Evolutionary conservation across 2,113 vertebrate species (phyloP), one percentile per base, ranked within the genome.

Genomic region (Pongo abelii): DNA sequence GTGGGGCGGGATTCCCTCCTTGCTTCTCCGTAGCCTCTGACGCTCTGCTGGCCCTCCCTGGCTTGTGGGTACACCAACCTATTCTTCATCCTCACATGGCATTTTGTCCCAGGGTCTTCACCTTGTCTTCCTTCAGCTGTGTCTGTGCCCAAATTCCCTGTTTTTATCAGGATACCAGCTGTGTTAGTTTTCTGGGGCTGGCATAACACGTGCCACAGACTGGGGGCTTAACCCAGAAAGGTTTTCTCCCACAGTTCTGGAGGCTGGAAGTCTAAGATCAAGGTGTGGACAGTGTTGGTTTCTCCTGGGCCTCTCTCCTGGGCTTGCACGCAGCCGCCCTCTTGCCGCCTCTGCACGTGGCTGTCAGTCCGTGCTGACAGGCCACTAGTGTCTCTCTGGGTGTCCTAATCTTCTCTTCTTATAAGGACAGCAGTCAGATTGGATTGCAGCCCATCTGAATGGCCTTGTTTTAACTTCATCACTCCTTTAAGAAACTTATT

Each of bases 11-110:
- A 64, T 64, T 2, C 25, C 13, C 23, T 32, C 81, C n/a, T 74
- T 1, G 46, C 57, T 6, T 67, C 46, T 87, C 64, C 30, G 10
- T 18, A 32, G 32, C 25, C 23, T n/a, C 80, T 18, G 57, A 40
- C 0, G 18, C 16, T 23, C 20, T 85, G 55, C 43, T 0, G 12
- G 11, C 27, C 1, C 5, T 7, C 57, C 8, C 2, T 30, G 72
- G 27, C n/a, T 27, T 35, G 38, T 8, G 48, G n/a, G 35, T 1
- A 20, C n/a, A 2, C 12, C 6, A 8, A 32, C 12, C 2, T 0
- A 8, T 4, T 30, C n/a, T 43, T n/a, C 6, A 40, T 46, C 30
- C 14, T 77, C 25, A 30, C 0, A 2, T 0, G 10, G 40, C 17
- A 18, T 8, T 46, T 23, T 75, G 69, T 48, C 14, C 8, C 40